Conservation (phyloP, 2,888 invertebrate genomes). For the Rhingia campestris region DNA sequence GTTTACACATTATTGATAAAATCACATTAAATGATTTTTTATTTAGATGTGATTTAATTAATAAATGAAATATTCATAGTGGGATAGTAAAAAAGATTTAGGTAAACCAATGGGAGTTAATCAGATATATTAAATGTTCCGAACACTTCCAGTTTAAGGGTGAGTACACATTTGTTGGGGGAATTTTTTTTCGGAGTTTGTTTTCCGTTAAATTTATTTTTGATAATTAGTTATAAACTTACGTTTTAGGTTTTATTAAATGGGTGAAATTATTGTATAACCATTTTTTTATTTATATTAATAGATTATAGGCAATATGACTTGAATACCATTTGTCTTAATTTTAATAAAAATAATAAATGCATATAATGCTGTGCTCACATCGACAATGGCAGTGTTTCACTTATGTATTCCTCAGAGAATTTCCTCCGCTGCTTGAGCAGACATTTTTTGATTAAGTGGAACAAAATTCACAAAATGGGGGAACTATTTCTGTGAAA, state of each 20-base stretch:
- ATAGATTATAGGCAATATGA: too few species aligned
- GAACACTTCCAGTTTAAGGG: background rate
- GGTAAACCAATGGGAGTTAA: background rate
- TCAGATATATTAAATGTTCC: background rate
- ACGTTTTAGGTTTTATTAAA: background rate
- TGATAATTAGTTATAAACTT: too few species aligned
- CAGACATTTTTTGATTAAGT: too few species aligned
- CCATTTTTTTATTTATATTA: too few species aligned
- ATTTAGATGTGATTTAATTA: background rate
- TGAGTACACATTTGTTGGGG: background rate
- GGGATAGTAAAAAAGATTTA: background rate
- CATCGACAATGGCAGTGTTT: too few species aligned
- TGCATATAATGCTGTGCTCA: too few species aligned
- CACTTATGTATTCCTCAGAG: too few species aligned
- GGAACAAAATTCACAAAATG: too few species aligned
- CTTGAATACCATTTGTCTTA: too few species aligned
- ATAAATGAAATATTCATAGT: background rate
- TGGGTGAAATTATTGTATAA: background rate
- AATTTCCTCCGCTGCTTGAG: too few species aligned
- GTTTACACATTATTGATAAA: background rate
- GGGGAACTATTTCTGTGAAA: too few species aligned
- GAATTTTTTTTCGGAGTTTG: background rate
- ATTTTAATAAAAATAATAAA: too few species aligned
- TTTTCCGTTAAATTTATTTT: background rate
- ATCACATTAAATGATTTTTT: background rate